Base-by-base conservation (phyloP, 2,113 vertebrate species). In the Megalops atlanticus region DNA sequence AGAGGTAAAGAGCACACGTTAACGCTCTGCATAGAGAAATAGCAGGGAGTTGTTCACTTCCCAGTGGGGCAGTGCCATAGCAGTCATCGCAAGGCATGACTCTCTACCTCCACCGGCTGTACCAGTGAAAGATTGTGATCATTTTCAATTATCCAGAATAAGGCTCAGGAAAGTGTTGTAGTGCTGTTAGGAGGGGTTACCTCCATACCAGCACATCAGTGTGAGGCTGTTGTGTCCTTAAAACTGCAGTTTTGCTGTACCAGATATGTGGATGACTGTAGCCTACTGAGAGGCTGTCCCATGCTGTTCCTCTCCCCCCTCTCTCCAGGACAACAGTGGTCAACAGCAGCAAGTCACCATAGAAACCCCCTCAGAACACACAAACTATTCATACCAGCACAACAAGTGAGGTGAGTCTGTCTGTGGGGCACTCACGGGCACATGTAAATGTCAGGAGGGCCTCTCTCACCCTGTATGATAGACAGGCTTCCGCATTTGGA, bases 301-400 rank as follows among this genome's bases (percentile, higher is more conserved):
- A 6, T 64, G n/a, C 16, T 45, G 54, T 81, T 31, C 0, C 39
- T 76, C 39, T 31, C 58, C 16, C 31, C 11, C 54, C 72, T 54
- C 77, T 82, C 76, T 84, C 3, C 88, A 97, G 97, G 96, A 97
- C 86, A 95, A 91, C 84, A 91, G 94, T 77, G 90, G 94, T 85
- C 95, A 96, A 83, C 96, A 96, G 85, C 92, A 93, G 77, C 96
- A 95, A 87, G 94, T 96, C 85, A 86, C 95, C 18, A 93, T 96
- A 90, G 97, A 97, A 70, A 90, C 92, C 2, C 87, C 96, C 24
- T 87, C 95, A 78, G 96, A 97, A 89, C 96, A 95, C 52, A 92
- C 94, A 77, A 94, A 94, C 92, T 98, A 95, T 89, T 93, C 96
- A 14, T 97, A 97, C 93, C 96, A 96, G 89, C 97, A 96, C 94